phyloP scores from a whole-genome alignment of 2,888 invertebrate species.

The Apodemia duryi region DNA sequence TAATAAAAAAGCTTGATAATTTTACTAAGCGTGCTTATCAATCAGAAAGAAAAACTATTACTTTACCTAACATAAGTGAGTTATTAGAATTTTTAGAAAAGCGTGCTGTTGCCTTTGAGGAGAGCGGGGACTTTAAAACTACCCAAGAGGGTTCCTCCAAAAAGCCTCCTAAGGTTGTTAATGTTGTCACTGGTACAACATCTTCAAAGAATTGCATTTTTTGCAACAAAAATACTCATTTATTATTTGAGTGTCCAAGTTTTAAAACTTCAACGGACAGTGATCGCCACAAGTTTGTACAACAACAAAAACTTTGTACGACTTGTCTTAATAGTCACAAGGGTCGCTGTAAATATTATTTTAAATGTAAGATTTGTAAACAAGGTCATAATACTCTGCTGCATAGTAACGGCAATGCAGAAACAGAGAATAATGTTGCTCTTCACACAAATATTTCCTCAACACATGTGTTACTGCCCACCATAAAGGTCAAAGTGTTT shows the following conservation, averaged over 20 bases:
- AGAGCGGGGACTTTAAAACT: background rate
- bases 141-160: no score
- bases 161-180: no score
- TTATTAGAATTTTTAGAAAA: background rate
- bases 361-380: slow-evolving; percentile 27
- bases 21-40: background rate
- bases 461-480: no score
- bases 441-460: no score
- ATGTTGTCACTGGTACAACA: no score
- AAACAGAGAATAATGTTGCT: background rate
- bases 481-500: no score
- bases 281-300: background rate
- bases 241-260: no score
- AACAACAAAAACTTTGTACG: background rate
- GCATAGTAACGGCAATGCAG: background rate
- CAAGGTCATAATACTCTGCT: slow-evolving; percentile 24
- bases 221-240: no score
- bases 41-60: background rate
- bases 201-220: no score
- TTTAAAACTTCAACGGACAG: background rate
- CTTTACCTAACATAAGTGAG: background rate
- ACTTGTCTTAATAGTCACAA: slow-evolving; percentile 22
- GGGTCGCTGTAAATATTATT: slow-evolving; percentile 24
- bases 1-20: background rate
- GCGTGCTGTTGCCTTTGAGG: background rate